Evolutionary conservation across 2,797 vertebrate genomes (phyloP), one percentile per base, ranked within the genome.

Genomic region (Schizopygopsis malacanthus): DNA sequence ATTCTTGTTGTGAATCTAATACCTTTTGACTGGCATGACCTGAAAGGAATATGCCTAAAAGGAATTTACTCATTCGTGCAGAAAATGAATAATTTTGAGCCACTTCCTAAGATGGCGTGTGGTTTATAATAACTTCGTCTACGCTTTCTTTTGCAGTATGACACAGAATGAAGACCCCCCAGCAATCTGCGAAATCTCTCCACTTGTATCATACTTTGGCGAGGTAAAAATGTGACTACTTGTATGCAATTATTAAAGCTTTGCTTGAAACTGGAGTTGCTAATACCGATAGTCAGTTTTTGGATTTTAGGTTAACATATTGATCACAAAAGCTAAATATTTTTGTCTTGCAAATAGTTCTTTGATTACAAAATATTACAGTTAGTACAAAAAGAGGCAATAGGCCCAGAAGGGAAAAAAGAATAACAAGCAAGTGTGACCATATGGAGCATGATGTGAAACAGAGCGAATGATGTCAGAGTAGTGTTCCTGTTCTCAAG

Each of bases 131-230:
- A 56, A 50, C 67, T 28, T 69, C 9, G 28, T 33, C n/a, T 80
- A 13, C 85, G 25, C 75, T 37, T 52, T 63, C 43, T 81, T 77
- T 80, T 86, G 18, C 83, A 97, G 97, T 87, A 47, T 79, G 12
- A 90, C 91, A 22, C 89, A 88, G 83, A 88, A 71, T 4, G 92
- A 91, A 83, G 92, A 92, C 37, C 93, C 94, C 52, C 95, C 95
- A 0, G 95, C 93, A 6, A 59, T 95, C 18, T 98, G 96, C 91
- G 98, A 99, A 94, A 97, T 99, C 88, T 98, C 98, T 3, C 97
- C 98, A 0, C 91, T 98, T 80, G 94, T 99, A n/a, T 99, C 98
- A 13, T 98, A 97, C 88, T 97, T 95, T 76, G 98, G 98, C 92
- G 98, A 99, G 97, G 98, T 99, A 89, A 97, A 96, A 71, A 56